Evolutionary conservation across 2,113 vertebrate genomes (phyloP).

Genomic region (Bothrops jararaca): DNA sequence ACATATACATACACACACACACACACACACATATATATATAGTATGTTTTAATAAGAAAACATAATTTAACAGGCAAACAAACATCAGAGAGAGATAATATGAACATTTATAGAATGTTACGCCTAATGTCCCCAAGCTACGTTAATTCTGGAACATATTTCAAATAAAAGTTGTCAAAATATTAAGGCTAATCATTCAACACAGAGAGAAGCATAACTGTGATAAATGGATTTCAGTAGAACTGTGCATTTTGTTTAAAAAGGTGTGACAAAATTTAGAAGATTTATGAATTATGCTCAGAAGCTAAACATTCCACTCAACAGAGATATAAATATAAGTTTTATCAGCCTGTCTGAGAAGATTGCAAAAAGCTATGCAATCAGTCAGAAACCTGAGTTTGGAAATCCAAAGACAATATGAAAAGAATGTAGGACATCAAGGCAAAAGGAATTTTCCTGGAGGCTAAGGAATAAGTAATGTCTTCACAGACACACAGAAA

Average conservation of each 20-base stretch:
- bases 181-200: neutral
- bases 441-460: neutral
- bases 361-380: slow-evolving; percentile 66
- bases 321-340: slow-evolving; percentile 63
- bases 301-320: slow-evolving; percentile 45
- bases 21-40: too few species aligned
- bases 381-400: neutral
- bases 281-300: slow-evolving; percentile 66
- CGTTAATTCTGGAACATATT: slow-evolving; percentile 58
- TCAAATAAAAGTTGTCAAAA: slow-evolving; percentile 73
- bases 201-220: neutral
- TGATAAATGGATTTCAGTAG: neutral
- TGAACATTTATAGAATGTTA: slow-evolving; percentile 35
- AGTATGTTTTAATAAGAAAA: neutral
- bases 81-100: slow-evolving; percentile 3
- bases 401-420: slow-evolving; percentile 61
- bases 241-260: neutral
- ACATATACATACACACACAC: too few species aligned
- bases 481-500: neutral
- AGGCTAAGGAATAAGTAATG: neutral
- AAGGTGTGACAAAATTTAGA: slow-evolving; percentile 55
- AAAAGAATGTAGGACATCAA: slow-evolving; percentile 28
- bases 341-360: slow-evolving; percentile 65
- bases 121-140: slow-evolving; percentile 60
- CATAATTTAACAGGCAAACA: slow-evolving; percentile 24